Evolutionary conservation across 2,888 invertebrate species (phyloP).

Genomic region (Epinotia demarniana): DNA sequence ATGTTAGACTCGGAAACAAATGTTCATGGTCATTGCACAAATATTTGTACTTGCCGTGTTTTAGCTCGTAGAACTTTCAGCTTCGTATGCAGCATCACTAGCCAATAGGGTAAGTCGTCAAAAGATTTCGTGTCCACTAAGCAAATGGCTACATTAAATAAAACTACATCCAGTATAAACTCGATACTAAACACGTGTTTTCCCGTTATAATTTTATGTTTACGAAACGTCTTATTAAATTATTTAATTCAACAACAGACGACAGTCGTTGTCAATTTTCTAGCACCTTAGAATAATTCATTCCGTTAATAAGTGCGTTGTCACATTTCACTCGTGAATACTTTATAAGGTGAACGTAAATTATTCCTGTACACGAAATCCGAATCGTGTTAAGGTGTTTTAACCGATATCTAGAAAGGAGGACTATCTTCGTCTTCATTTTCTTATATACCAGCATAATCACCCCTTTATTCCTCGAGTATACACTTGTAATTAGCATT

Average conservation of each 20-base stretch:
- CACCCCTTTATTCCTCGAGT: no score
- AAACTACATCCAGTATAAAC: not conserved
- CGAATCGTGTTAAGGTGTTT: not conserved
- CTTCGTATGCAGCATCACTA: no score
- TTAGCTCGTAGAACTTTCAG: no score
- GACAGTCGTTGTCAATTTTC: slow-evolving; percentile 16
- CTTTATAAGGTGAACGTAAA: slow-evolving; percentile 23
- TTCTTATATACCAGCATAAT: no score
- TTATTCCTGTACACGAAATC: slow-evolving; percentile 21
- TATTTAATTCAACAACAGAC: slow-evolving; percentile 14
- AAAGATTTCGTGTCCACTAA: no score
- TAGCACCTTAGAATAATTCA: slow-evolving; percentile 30
- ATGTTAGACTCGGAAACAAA: no score
- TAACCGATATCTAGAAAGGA: not conserved
- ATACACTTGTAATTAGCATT: no score
- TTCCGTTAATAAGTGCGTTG: slow-evolving; percentile 13
- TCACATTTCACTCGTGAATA: slow-evolving; percentile 37
- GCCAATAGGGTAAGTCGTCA: no score
- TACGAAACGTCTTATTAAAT: slow-evolving; percentile 19
- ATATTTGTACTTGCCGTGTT: no score
- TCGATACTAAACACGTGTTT: not conserved
- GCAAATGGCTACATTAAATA: not conserved
- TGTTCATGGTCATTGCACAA: no score
- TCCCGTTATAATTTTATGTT: not conserved
- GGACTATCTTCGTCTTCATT: no score